A percentile compares a stretch with the other conserved stretches of the same genome.
Conservation (phyloP, 64 coral and sea anemone genomes). For the Porites lutea region DNA sequence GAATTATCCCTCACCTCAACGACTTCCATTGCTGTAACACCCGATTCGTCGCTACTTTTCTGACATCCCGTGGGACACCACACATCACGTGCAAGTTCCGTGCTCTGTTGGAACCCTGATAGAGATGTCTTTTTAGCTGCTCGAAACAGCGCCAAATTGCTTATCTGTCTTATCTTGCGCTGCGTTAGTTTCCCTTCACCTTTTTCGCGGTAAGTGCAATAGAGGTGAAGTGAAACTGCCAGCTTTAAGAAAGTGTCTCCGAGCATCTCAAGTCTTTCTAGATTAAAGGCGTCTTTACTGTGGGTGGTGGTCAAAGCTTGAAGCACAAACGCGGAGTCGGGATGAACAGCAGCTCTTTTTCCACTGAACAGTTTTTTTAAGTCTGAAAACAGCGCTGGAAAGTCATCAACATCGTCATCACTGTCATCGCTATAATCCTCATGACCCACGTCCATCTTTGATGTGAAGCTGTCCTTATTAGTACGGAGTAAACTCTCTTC, state of each 20-base stretch:
- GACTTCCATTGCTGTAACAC: background rate
- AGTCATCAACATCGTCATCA: background rate
- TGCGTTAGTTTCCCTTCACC: slow-evolving; percentile 89
- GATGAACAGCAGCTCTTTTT: background rate
- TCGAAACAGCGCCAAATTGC: slow-evolving; percentile 78
- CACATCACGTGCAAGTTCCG: slow-evolving; percentile 37
- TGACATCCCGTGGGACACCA: slow-evolving; percentile 22
- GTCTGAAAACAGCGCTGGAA: background rate
- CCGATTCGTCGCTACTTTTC: background rate
- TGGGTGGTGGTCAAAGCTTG: slow-evolving; percentile 80
- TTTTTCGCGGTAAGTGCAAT: slow-evolving; percentile 62
- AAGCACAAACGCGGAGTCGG: slow-evolving; percentile 56
- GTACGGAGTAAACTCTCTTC: slow-evolving; percentile 11
- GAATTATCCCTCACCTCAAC: background rate
- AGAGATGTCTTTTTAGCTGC: slow-evolving; percentile 43
- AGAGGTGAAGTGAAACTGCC: no score
- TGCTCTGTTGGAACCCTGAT: slow-evolving; percentile 69
- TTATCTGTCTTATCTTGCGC: slow-evolving; percentile 77
- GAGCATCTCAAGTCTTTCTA: background rate
- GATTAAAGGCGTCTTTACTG: slow-evolving; percentile 75
- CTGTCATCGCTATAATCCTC: background rate
- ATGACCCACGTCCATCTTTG: background rate
- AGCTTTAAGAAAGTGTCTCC: no score
- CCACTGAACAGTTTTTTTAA: slow-evolving; percentile 53
- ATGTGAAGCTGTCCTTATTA: background rate